Percentiles rank a stretch among this genome's conserved stretches.
phyloP scores from a whole-genome alignment of 2,888 invertebrate genomes.

The Schrankia costaestrigalis region DNA sequence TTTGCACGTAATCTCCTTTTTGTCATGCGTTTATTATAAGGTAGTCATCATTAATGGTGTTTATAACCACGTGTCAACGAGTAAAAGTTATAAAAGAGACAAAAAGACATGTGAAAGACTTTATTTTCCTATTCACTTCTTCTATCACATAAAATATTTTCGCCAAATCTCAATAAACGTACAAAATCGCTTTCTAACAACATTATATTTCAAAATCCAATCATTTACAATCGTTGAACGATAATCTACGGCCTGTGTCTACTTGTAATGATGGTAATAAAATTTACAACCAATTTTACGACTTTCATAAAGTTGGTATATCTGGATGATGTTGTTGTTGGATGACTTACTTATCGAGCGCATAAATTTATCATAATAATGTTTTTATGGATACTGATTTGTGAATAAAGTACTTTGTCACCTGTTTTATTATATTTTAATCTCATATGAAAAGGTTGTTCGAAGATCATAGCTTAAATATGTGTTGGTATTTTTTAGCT shows the following conservation, averaged over 20 bases:
- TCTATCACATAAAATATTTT: background rate
- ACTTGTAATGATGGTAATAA: constrained; percentile 36
- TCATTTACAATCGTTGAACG: constrained; percentile 27
- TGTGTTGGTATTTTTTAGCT: too few relatives aligned
- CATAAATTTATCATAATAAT: constrained; percentile 29
- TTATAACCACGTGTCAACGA: too few relatives aligned
- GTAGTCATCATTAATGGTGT: too few relatives aligned
- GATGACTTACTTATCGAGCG: constrained; percentile 29
- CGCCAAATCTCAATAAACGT: constrained; percentile 3
- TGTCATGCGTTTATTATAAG: too few relatives aligned
- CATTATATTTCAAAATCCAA: constrained; percentile 12
- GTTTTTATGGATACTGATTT: constrained; percentile 23
- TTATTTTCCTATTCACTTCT: constrained; percentile 3
- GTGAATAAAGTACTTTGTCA: constrained; percentile 20
- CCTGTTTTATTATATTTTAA: constrained; percentile 8
- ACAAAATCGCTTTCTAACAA: constrained; percentile 11
- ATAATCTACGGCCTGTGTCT: constrained; percentile 25
- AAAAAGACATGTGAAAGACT: too few relatives aligned
- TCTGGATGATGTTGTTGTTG: constrained; percentile 31
- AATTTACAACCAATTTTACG: constrained; percentile 46
- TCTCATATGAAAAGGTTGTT: too few relatives aligned
- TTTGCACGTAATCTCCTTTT: too few relatives aligned
- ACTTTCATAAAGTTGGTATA: constrained; percentile 37
- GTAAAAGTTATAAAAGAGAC: too few relatives aligned
- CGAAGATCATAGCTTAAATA: too few relatives aligned